Base-by-base conservation (phyloP, 2,113 vertebrate genomes). In the Pseudolaguvia tuberculata region DNA sequence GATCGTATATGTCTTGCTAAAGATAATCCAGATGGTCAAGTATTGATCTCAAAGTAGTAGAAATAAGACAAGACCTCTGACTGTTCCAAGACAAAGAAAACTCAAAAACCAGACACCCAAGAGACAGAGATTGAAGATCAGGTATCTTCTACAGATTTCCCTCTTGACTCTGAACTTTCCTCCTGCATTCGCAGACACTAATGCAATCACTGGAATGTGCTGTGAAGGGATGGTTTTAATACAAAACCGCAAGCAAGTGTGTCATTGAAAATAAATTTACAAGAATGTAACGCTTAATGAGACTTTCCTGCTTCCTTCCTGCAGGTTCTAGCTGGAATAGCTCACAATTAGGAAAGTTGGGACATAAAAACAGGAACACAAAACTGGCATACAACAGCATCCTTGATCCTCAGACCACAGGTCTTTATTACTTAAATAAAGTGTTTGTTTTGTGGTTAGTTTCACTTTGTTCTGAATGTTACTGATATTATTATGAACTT, bases 281-380 rank as follows among this genome's bases (percentile, higher is more conserved):
- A 27, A 29, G 61, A 52, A 35, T 42, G 20, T 53, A 39, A 21
- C 8, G 29, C 29, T 52, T 27, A 53, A 29, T 42, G 57, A 23
- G 17, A 45, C 58, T 52, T 66, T 79, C 69, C 72, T 39, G 63
- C 10, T 63, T 29, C 2, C 63, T 70, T 6, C 59, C 35, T 75
- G 42, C 86, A 91, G 90, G 85, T 66, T 71, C 83, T 23, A 29
- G 79, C 76, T 84, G 85, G 79, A 84, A 78, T 59, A 87, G 80
- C 67, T 81, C 83, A 50, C 65, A 73, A 53, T 51, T 74, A 23
- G 63, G 68, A 66, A 82, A 75, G 31, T 56, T 63, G 78, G 79
- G 63, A 50, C 81, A 69, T 52, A 79, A 82, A 14, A 86, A 84
- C 76, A 80, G 83, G 65, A 83, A 53, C 80, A 82, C 77, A 59